phyloP scores from a whole-genome alignment of 1,140 invertebrate genomes.

The Ostrea edulis region DNA sequence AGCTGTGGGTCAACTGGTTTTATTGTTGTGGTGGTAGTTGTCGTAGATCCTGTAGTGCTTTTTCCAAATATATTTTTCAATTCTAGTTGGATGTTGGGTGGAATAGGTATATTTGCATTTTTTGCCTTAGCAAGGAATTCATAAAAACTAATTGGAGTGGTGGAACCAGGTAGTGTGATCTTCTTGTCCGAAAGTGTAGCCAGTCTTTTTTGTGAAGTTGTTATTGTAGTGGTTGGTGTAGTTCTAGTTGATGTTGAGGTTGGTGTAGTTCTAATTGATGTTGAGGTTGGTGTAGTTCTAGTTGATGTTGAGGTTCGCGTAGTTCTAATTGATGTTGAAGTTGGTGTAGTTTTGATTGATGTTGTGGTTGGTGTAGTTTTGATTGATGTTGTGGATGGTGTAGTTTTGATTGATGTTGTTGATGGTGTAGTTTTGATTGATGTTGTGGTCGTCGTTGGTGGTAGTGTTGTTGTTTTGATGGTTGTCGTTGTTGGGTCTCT shows the following conservation, averaged over 20 bases:
- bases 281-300: not conserved
- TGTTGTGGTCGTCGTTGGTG: not conserved
- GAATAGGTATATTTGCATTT: slow-evolving; percentile 3
- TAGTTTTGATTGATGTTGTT: not conserved
- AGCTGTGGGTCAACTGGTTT: not conserved
- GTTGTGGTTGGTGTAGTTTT: not conserved
- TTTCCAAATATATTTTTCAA: not conserved
- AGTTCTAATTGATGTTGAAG: not conserved
- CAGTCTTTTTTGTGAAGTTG: not conserved
- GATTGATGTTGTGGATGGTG: not conserved
- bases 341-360: not conserved
- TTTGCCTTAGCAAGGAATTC: not conserved
- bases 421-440: not conserved
- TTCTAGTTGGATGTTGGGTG: not conserved
- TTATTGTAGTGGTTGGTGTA: not conserved
- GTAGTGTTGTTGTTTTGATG: not conserved
- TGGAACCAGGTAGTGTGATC: not conserved
- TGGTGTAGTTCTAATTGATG: not conserved
- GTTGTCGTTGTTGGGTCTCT: not conserved
- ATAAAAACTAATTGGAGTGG: not conserved
- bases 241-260: not conserved
- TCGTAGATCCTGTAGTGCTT: not conserved
- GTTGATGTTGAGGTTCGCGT: not conserved
- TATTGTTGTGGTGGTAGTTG: not conserved
- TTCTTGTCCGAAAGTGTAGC: not conserved